phyloP scores from a whole-genome alignment of 2,888 invertebrate genomes.

The Neocrepidodera transversa region DNA sequence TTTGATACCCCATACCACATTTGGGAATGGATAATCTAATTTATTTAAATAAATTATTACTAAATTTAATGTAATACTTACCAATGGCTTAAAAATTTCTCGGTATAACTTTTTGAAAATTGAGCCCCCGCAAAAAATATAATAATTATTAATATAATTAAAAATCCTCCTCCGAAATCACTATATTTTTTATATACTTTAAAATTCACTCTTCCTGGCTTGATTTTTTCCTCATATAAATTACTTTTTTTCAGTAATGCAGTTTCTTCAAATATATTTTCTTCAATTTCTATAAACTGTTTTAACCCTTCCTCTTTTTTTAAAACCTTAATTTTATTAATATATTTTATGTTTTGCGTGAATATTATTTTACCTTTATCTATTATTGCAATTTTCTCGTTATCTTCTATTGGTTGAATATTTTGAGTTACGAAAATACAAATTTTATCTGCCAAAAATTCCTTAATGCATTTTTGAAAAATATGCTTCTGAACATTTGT shows the following conservation, averaged over 20 bases:
- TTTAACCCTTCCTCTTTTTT: background rate
- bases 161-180: constrained; percentile 45
- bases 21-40: too few relatives aligned
- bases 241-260: constrained; percentile 28
- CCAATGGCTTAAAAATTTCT: constrained; percentile 48
- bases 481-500: constrained; percentile 73
- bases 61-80: constrained; percentile 29
- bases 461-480: constrained; percentile 67
- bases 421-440: constrained; percentile 44
- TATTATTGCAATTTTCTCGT: constrained; percentile 38
- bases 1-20: too few relatives aligned
- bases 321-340: constrained; percentile 17
- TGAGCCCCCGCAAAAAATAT: constrained; percentile 45
- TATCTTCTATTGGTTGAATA: constrained; percentile 32
- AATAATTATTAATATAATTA: constrained; percentile 41
- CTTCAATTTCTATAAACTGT: background rate
- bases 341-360: constrained; percentile 15
- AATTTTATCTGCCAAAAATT: constrained; percentile 44
- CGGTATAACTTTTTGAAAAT: constrained; percentile 41
- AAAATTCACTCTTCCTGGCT: constrained; percentile 44
- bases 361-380: constrained; percentile 36
- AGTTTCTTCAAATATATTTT: background rate
- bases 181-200: constrained; percentile 47
- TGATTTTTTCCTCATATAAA: constrained; percentile 44
- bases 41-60: constrained; percentile 1